phyloP scores from a whole-genome alignment of 1,140 invertebrate species.

The Ceratosolen fusciceps region DNA sequence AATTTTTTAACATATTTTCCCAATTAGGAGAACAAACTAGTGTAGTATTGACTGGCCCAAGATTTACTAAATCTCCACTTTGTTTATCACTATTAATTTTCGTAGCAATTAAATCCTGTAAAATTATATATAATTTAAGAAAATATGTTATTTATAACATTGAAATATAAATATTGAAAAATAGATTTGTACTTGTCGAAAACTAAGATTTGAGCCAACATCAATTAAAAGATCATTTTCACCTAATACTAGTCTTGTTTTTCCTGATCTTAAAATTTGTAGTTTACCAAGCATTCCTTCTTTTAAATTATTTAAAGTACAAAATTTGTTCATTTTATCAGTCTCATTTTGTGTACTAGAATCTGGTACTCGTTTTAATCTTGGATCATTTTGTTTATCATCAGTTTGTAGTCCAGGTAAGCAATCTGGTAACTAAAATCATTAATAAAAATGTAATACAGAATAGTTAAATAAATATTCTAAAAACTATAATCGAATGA shows the following conservation, averaged over 20 bases:
- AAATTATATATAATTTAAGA: slow-evolving; percentile 42
- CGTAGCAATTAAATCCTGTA: slow-evolving; percentile 66
- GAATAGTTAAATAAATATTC: not conserved
- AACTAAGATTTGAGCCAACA: slow-evolving; percentile 59
- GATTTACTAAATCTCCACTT: slow-evolving; percentile 63
- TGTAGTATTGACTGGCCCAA: slow-evolving; percentile 61
- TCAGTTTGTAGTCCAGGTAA: slow-evolving; percentile 59
- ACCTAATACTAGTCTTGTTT: slow-evolving; percentile 62
- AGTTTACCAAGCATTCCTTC: slow-evolving; percentile 66
- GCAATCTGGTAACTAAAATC: slow-evolving; percentile 64
- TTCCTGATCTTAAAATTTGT: slow-evolving; percentile 66
- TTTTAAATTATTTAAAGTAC: slow-evolving; percentile 61
- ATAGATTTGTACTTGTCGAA: slow-evolving; percentile 58
- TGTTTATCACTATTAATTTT: slow-evolving; percentile 60
- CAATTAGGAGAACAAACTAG: slow-evolving; percentile 65
- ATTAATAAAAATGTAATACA: slow-evolving; percentile 26
- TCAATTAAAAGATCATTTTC: slow-evolving; percentile 64
- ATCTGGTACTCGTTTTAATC: slow-evolving; percentile 43
- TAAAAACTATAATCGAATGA: slow-evolving; percentile 48
- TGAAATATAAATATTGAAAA: slow-evolving; percentile 23
- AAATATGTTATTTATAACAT: slow-evolving; percentile 7
- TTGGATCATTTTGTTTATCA: slow-evolving; percentile 51
- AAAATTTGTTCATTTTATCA: slow-evolving; percentile 52
- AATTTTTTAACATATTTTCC: slow-evolving; percentile 59
- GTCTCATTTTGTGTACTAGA: slow-evolving; percentile 41